Base-by-base conservation (phyloP, 2,113 vertebrate species). In the Solea solea region DNA sequence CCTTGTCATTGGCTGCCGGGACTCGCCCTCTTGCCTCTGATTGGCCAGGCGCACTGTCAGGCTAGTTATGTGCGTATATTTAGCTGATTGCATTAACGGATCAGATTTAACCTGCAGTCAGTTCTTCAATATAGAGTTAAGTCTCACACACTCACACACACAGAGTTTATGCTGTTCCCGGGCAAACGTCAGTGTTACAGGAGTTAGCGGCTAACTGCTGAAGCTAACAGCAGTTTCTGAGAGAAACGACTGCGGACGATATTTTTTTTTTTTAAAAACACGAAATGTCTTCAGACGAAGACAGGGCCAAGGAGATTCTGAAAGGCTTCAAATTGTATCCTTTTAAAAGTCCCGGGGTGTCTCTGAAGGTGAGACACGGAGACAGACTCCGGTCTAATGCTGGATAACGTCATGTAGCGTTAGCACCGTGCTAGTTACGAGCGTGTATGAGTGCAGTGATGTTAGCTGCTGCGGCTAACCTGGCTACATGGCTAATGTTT, bases 321-420 rank as follows among this genome's bases (percentile, higher is more conserved):
- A 94, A 92, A 69, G 94, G 94, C 50, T 94, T 94, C 88, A 94
- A 92, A 91, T 79, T 94, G 94, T 94, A 94, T 94, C 94, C 94
- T 94, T 94, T 84, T 14, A 28, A 2, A 27, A 34, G 39, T 16
- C 49, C 51, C 55, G 13, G 41, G 65, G 5, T 54, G 40, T 21
- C 59, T 2, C 45, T 10, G 7, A 9, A 14, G 28, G 48, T 41
- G 45, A 25, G 39, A 25, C 39, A 34, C 15, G 10, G 7, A 4
- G 40, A 13, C 11, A 9, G 4, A 27, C 3, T 11, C 4, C 42
- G 34, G 61, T 15, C 25, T 62, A 21, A 45, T 15, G 4, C 54
- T 8, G 39, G 27, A 58, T 21, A 67, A 25, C 59, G 50, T 52
- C 11, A 55, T 27, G 7, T 48, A 10, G 27, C 25, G 41, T 59